A percentile compares a stretch with the other conserved stretches of the same genome.
phyloP scores from a whole-genome alignment of 92 coral and sea anemone species.

The Zoanthus solanderi region DNA sequence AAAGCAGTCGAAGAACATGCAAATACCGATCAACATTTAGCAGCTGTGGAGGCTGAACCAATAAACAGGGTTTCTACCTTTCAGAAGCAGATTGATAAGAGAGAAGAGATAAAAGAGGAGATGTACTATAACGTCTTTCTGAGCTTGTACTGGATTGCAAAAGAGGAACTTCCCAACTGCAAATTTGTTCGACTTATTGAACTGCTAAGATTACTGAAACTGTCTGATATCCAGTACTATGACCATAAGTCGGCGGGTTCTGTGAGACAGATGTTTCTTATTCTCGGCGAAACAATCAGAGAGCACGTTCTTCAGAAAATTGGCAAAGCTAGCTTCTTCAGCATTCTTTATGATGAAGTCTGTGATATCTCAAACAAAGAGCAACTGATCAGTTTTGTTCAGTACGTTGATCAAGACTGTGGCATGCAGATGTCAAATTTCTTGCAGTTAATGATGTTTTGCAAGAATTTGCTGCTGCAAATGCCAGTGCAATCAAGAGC shows the following conservation, averaged over 20 bases:
- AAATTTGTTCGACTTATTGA: slow-evolving; percentile 45
- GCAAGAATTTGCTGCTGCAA: slow-evolving; percentile 45
- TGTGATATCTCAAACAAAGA: slow-evolving; percentile 49
- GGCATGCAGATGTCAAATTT: slow-evolving; percentile 42
- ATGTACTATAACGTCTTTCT: slow-evolving; percentile 38
- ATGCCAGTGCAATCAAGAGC: slow-evolving; percentile 51
- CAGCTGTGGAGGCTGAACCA: slow-evolving; percentile 49
- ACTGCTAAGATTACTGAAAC: slow-evolving; percentile 25
- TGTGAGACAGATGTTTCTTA: slow-evolving; percentile 47
- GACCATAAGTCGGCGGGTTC: slow-evolving; percentile 22
- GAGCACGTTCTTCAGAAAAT: slow-evolving; percentile 42
- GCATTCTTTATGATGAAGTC: slow-evolving; percentile 52
- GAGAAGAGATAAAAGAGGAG: slow-evolving; percentile 38
- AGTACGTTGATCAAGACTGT: slow-evolving; percentile 50
- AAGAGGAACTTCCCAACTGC: slow-evolving; percentile 64
- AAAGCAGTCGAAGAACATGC: slow-evolving; percentile 43
- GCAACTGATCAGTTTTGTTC: slow-evolving; percentile 52
- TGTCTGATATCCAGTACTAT: slow-evolving; percentile 32
- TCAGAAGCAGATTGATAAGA: slow-evolving; percentile 36
- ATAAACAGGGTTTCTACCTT: slow-evolving; percentile 38
- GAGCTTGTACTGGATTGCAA: slow-evolving; percentile 56
- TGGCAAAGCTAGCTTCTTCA: slow-evolving; percentile 30
- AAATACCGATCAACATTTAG: slow-evolving; percentile 21
- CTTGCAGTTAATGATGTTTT: slow-evolving; percentile 51
- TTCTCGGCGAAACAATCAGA: slow-evolving; percentile 45